Evolutionary conservation across 1,140 invertebrate genomes (phyloP), one percentile per base, ranked within the genome.

Genomic region (Hylaeus volcanicus): DNA sequence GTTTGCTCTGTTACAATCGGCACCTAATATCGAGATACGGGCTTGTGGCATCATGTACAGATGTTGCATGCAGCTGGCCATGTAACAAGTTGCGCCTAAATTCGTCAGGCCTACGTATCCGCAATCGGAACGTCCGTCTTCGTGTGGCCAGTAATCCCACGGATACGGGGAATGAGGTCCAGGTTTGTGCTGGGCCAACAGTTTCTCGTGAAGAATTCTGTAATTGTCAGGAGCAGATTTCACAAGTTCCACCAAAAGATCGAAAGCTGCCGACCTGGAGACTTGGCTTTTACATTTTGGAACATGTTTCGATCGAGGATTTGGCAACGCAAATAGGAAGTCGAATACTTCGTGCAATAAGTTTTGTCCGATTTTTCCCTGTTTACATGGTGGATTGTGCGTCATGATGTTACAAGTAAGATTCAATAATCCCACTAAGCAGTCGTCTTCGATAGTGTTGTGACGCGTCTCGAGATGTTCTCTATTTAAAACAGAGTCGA

Each of bases 101-200:
- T 99, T 99, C 0, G 98, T 98, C 5, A 99, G 93, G 0, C 98
- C 98, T 1, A 98, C 98, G 92, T 98, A 99, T 5, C 98, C 98
- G 92, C 98, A 98, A 88, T 98, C 97, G 0, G 98, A 97, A 3
- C 98, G 93, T 0, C 97, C 98, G 91, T 99, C 98, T 89, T 99
- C 98, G 81, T 98, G 97, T 1, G 98, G 98, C 98, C 98, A 99
- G 92, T 99, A 98, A 91, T 99, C 98, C 98, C 98, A 99, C 0
- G 97, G 97, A 93, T 99, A 98, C 0, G 97, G 96, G 3, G 96
- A 96, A 89, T 97, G 96, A 0, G 96, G 95, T 61, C 97, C 96
- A 74, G 97, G 97, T 86, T 96, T 96, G 91, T 99, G 98, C 89
- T 99, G 98, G 3, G 95, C 94, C 85, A 98, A 92, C 26, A 99